Evolutionary conservation across 2,113 vertebrate species (phyloP), one percentile per base, ranked within the genome.

Genomic region (Anthoscopus minutus): DNA sequence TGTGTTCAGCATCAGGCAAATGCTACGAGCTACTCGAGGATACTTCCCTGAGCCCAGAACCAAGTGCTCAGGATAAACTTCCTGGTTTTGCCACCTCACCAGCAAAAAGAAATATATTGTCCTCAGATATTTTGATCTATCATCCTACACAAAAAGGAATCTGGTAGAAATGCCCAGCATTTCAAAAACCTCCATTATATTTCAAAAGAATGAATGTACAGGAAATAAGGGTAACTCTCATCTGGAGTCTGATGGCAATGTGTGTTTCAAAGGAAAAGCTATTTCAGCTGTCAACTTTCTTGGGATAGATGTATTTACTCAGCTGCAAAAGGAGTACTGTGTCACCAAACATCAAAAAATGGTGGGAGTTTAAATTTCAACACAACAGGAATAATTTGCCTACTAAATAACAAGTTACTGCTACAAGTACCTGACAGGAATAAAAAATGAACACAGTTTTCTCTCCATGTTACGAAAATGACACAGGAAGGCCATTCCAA

Each of bases 301-400:
- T 64, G 14, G 64, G 72, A 89, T 58, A 88, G 66, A 96, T 69
- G 58, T 94, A 96, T 97, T 97, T 94, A 94, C 81, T 85, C 96
- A 96, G 95, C 95, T 96, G 94, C 93, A 92, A 80, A 87, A 85
- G 23, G 42, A 72, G 47, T 35, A 72, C 50, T 42, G 40, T 79
- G 81, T 72, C 89, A 79, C 73, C 4, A 2, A 93, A 89, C 57
- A 74, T 85, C 62, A 94, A 78, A 94, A 96, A 94, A 78, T 54
- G 16, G 79, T 60, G 67, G 53, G 89, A 92, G 79, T 85, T 89
- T 82, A 81, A 58, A 77, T 92, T 94, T 89, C 93, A 92, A 93
- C 71, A 93, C 53, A 86, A 35, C 44, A 58, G 40, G 54, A 96
- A 88, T 80, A 69, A 91, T 80, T 70, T 56, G 51, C 64, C 57